Evolutionary conservation across 1,140 invertebrate species (phyloP).

Genomic region (Mylabris phalerata): DNA sequence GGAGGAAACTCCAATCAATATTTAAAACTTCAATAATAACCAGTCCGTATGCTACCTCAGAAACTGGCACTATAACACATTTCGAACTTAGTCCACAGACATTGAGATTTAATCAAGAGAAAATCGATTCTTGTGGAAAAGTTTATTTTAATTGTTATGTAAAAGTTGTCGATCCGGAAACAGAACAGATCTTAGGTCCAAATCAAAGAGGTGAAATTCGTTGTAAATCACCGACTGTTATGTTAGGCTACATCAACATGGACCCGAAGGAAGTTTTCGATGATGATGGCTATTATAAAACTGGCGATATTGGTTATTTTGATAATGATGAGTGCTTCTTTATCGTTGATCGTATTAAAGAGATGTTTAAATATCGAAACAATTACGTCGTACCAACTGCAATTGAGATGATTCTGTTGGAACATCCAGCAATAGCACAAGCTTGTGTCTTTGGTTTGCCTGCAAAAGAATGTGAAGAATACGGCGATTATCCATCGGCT

Average conservation of each 20-base stretch:
- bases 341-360: constrained; percentile 63
- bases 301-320: constrained; percentile 62
- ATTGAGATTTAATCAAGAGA: neutral
- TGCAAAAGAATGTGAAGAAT: neutral
- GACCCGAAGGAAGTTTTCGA: constrained; percentile 58
- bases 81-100: neutral
- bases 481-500: constrained; percentile 5
- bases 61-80: neutral
- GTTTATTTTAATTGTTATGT: neutral
- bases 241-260: constrained; percentile 48
- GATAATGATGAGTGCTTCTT: constrained; percentile 58
- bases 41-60: neutral
- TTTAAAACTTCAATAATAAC: neutral
- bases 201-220: constrained; percentile 51
- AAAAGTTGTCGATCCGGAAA: constrained; percentile 39
- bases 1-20: neutral
- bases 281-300: constrained; percentile 54
- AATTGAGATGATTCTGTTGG: constrained; percentile 57
- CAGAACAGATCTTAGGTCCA: constrained; percentile 41
- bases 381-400: constrained; percentile 45
- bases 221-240: constrained; percentile 43
- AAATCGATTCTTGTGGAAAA: constrained; percentile 4
- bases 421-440: constrained; percentile 49
- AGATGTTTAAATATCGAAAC: constrained; percentile 63
- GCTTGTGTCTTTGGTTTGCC: constrained; percentile 5